Evolutionary conservation across 2,888 invertebrate species (phyloP), one percentile per base, ranked within the genome.

Genomic region (Microplitis manilae): DNA sequence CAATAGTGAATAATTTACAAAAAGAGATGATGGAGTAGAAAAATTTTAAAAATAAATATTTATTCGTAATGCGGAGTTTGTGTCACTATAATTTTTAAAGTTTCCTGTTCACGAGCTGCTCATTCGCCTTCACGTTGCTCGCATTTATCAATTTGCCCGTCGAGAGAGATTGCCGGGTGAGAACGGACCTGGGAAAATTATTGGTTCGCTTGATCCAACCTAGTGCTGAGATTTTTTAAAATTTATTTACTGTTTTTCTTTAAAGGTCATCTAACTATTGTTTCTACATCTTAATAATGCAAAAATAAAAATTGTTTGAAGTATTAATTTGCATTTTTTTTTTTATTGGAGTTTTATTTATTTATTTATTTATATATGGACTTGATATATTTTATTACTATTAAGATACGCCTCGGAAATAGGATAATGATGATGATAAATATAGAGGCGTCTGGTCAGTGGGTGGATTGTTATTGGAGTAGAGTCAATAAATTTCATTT

Each of bases 391-490:
- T 30, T 30, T 9, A 59, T 59, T 59, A 59, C 59, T 9, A 8
- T 20, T 38, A 13, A 67, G 30, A 67, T n/a, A 67, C 67, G 67
- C 39, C 67, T 38, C 67, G 5, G 30, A 67, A 67, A 64, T 64
- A 38, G 8, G 9, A 67, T 38, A 30, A 67, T 67, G 9, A 38
- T 67, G n/a, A 41, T 59, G 73, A 73, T 73, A 68, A 68, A 74
- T 68, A 50, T 59, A 17, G 61, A 39, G 68, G 62, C 68, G 38
- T 72, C 38, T 73, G 80, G 79, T 83, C 84, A 82, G 83, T 86
- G 84, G 83, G 84, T 83, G 84, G 83, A 85, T 87, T 86, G 86
- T 86, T 87, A 85, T 85, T 84, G 85, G 84, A 83, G 78, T 78
- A 75, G 82, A 81, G 84, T 85, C 82, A 79, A 80, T 80, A 84